Evolutionary conservation across 1,140 invertebrate genomes (phyloP).

Genomic region (Hyles vespertilio): DNA sequence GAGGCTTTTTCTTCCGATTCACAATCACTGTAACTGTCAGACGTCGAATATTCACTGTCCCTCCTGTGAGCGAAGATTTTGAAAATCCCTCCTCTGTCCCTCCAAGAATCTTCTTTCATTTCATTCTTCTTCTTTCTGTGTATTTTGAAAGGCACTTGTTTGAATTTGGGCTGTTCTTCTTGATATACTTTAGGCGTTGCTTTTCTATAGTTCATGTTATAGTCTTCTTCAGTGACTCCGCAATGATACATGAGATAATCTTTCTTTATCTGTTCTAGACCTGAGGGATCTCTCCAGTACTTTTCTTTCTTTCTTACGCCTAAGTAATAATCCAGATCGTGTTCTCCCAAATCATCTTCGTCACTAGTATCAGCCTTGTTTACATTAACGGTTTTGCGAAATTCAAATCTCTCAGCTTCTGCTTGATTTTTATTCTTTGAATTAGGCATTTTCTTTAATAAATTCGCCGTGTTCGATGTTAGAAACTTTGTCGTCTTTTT

Average conservation of each 20-base stretch:
- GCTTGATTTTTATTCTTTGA: conserved; percentile 41
- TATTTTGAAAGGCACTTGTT: conserved; percentile 66
- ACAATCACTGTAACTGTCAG: conserved; percentile 67
- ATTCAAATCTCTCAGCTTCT: conserved; percentile 40
- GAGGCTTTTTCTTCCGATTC: conserved; percentile 36
- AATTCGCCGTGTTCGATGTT: conserved; percentile 44
- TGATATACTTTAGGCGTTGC: conserved; percentile 33
- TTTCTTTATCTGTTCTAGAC: conserved; percentile 61
- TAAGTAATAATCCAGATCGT: conserved; percentile 59
- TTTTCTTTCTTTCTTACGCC: conserved; percentile 54
- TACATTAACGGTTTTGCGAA: conserved; percentile 19
- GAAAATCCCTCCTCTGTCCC: conserved; percentile 57
- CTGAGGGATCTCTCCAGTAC: conserved; percentile 61
- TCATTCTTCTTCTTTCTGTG: conserved; percentile 51
- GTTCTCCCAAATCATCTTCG: conserved; percentile 45
- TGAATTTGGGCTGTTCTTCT: conserved; percentile 44
- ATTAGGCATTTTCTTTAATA: conserved; percentile 55
- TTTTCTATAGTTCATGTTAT: conserved; percentile 57
- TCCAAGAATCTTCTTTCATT: conserved; percentile 60
- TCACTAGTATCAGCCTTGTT: conserved; percentile 25
- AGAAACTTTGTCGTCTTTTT: conserved; percentile 64
- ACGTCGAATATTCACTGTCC: conserved; percentile 53
- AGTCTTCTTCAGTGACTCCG: conserved; percentile 61
- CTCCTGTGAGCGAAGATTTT: conserved; percentile 58
- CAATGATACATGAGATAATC: conserved; percentile 67